Base-by-base conservation (phyloP, 2,888 invertebrate genomes). In the Chydorus sphaericus region DNA sequence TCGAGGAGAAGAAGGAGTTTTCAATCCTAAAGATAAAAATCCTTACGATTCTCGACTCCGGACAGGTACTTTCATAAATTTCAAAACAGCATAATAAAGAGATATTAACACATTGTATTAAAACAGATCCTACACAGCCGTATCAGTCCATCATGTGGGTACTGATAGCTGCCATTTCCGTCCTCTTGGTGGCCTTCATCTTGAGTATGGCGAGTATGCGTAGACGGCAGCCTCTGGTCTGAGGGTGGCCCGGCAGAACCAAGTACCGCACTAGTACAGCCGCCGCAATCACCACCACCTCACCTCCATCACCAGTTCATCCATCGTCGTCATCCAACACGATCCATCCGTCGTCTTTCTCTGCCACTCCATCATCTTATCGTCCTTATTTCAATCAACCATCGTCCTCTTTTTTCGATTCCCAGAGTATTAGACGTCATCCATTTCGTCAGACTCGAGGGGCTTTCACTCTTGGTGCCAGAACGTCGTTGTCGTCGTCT, bases 61-160 rank as follows among this genome's bases (percentile, higher is more conserved):
- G 4, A 16, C 26, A 28, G 55, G 55, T 55, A 16, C n/a, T n/a
- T n/a, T 4, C 10, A 37, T 1, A 20, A 14, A 10, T 18, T 37
- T 52, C 8, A 52, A 10, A 14, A n/a, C 28, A 20, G 7, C 14
- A 14, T 16, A 29, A 31, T 23, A 48, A 11, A 49, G 7, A 50
- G n/a, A 26, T 14, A n/a, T 30, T 55, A 33, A 10, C 28, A 11
- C 6, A n/a, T 29, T 8, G 11, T 8, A 26, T 53, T 55, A 31
- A 33, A n/a, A n/a, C 38, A 57, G 57, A 57, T 57, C 57, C 57
- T n/a, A 54, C 57, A 18, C 53, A 57, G 29, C 57, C 57, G 6
- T 57, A 57, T 30, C 57, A 57, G 54, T 57, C 57, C 16, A 57
- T 57, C 29, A 57, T 57, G 57, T 57, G 57, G 57, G 57, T 57